Conservation (phyloP, 2,888 invertebrate species). For the Nomada flava region DNA sequence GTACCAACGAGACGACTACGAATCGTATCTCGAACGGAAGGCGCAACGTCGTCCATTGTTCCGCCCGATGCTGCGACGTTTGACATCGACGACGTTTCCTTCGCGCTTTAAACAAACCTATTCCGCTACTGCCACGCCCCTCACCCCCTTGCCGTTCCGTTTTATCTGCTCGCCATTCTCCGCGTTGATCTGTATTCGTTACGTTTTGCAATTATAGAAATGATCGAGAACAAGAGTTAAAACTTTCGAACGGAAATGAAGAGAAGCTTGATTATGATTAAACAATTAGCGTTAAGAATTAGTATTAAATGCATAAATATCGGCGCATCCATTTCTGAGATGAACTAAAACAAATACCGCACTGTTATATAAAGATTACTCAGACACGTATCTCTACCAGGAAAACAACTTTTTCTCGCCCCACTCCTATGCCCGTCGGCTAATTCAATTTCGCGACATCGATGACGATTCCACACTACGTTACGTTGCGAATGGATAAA, state of each 20-base stretch:
- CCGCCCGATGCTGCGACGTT: slow-evolving; percentile 74
- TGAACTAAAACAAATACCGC: no score
- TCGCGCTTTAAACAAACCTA: slow-evolving; percentile 75
- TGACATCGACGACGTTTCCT: slow-evolving; percentile 82
- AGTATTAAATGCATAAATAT: no score
- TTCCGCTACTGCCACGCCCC: slow-evolving; percentile 30
- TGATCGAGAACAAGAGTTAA: not conserved
- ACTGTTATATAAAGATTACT: not conserved
- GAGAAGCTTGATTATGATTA: not conserved
- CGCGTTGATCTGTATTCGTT: not conserved
- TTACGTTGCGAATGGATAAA: not conserved
- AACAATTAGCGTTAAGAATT: no score
- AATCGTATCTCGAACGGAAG: slow-evolving; percentile 83
- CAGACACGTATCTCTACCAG: not conserved
- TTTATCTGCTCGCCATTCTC: slow-evolving; percentile 20
- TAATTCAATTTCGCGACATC: slow-evolving; percentile 24
- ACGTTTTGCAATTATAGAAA: not conserved
- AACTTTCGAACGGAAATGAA: not conserved
- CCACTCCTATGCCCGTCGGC: not conserved
- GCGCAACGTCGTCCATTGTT: slow-evolving; percentile 80
- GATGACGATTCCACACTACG: not conserved
- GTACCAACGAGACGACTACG: slow-evolving; percentile 53
- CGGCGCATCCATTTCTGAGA: no score
- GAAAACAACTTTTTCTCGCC: slow-evolving; percentile 5
- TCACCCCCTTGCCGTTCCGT: slow-evolving; percentile 14